Conservation (phyloP, 2,888 invertebrate species). For the Hartigia nigra region DNA sequence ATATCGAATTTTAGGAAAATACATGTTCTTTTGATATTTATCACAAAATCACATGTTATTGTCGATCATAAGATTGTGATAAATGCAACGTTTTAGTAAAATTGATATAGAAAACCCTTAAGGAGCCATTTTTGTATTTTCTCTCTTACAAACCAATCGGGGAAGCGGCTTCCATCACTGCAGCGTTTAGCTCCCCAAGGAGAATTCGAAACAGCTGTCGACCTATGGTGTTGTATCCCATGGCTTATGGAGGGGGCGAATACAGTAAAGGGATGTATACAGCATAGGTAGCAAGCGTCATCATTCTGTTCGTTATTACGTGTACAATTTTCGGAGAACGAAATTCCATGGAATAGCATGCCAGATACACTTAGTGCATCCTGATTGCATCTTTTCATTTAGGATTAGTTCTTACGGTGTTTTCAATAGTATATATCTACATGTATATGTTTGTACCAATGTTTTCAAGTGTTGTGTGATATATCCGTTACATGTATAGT, state of each 20-base stretch:
- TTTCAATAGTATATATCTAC: background rate
- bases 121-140: background rate
- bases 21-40: background rate
- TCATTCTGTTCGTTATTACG: background rate
- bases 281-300: background rate
- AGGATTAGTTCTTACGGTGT: constrained; percentile 1
- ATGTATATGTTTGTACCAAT: background rate
- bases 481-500: background rate
- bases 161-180: background rate
- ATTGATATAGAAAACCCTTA: background rate
- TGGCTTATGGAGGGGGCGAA: background rate
- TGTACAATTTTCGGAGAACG: background rate
- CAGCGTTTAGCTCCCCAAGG: constrained; percentile 38
- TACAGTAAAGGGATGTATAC: background rate
- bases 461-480: background rate
- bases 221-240: constrained; percentile 30
- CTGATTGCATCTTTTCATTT: constrained; percentile 18
- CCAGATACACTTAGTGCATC: constrained; percentile 24
- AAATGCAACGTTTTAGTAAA: background rate
- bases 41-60: background rate
- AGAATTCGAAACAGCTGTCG: constrained; percentile 45
- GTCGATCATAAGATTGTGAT: background rate
- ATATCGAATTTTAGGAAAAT: background rate
- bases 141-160: background rate
- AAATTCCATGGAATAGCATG: constrained; percentile 13